Evolutionary conservation across 2,888 invertebrate species (phyloP).

Genomic region (Dexiosoma caninum): DNA sequence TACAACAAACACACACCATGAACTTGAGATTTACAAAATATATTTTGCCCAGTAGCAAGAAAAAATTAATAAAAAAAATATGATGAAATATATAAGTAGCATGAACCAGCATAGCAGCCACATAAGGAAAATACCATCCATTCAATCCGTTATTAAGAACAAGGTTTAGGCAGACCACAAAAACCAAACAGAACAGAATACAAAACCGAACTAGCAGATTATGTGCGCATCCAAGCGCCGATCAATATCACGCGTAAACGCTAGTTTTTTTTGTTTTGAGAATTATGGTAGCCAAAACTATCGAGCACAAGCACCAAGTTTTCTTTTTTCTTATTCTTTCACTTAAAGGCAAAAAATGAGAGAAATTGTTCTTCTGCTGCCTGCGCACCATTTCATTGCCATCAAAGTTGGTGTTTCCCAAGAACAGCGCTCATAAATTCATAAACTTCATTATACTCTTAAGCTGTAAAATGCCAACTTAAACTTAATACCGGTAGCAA

Average conservation of each 20-base stretch:
- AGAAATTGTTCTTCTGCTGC: constrained; percentile 42
- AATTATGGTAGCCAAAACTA: constrained; percentile 13
- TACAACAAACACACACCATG: constrained; percentile 37
- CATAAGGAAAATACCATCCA: constrained; percentile 29
- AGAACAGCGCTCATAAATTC: constrained; percentile 61
- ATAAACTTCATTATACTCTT: constrained; percentile 52
- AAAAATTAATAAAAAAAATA: constrained; percentile 40
- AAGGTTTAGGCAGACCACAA: constrained; percentile 44
- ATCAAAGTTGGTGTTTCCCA: constrained; percentile 53
- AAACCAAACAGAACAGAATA: constrained; percentile 36
- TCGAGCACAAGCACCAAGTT: too few relatives aligned
- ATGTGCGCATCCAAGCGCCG: constrained; percentile 61
- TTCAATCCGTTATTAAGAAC: constrained; percentile 62
- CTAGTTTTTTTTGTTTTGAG: constrained; percentile 40
- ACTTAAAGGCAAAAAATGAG: constrained; percentile 61
- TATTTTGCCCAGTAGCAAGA: constrained; percentile 54
- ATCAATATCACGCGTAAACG: constrained; percentile 66
- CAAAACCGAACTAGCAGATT: constrained; percentile 27
- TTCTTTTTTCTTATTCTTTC: constrained; percentile 35
- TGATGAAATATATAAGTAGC: constrained; percentile 48
- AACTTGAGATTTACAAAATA: constrained; percentile 56
- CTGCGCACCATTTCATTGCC: constrained; percentile 32
- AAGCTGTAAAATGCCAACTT: constrained; percentile 56
- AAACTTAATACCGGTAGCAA: constrained; percentile 61
- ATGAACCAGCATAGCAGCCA: constrained; percentile 16